Conservation (phyloP, 1,140 invertebrate species). For the Ylistrum balloti region DNA sequence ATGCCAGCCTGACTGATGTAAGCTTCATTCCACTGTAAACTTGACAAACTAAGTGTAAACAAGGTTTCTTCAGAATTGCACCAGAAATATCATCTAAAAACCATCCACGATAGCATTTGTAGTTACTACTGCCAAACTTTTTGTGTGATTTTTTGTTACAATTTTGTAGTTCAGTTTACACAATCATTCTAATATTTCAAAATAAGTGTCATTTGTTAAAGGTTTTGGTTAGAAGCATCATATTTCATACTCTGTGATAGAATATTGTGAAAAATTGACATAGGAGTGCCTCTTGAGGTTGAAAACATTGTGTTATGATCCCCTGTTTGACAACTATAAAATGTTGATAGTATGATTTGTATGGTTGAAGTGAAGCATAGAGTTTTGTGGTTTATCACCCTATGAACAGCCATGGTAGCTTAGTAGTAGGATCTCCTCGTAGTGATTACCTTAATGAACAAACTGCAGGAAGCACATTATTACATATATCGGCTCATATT, state of each 20-base stretch:
- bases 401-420: too few relatives aligned
- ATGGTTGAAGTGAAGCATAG: too few relatives aligned
- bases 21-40: background rate
- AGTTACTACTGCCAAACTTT: background rate
- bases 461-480: too few relatives aligned
- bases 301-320: too few relatives aligned
- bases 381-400: too few relatives aligned
- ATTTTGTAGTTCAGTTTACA: background rate
- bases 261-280: background rate
- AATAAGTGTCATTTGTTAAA: too few relatives aligned
- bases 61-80: background rate
- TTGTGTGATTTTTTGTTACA: background rate
- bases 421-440: too few relatives aligned
- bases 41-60: constrained; percentile 1
- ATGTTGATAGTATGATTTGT: too few relatives aligned
- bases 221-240: background rate
- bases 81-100: background rate
- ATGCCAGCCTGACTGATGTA: background rate
- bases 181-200: background rate
- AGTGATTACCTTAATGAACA: too few relatives aligned
- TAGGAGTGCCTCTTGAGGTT: background rate
- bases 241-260: background rate
- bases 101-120: background rate
- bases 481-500: too few relatives aligned
- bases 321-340: too few relatives aligned